Base-by-base conservation (phyloP, 2,113 vertebrate species). In the Catagonus wagneri region DNA sequence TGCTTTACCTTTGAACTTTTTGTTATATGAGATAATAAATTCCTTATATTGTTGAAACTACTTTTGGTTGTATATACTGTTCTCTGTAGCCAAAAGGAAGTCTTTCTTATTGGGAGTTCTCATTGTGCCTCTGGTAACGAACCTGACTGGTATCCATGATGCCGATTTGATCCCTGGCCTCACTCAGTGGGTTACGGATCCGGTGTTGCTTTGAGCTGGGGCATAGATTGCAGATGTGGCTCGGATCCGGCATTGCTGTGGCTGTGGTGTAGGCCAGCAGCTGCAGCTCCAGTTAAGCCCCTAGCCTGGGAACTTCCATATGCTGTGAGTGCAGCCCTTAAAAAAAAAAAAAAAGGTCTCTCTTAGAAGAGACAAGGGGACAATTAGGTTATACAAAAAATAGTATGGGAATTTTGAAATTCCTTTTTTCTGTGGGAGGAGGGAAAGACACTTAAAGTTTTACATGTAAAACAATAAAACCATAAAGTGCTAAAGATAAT, bases 11-110 rank as follows among this genome's bases (percentile, higher is more conserved):
- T 54, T 93, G 65, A 11, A 58, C 17, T 93, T 75, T 89, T 81
- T 34, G 20, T 85, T 89, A 85, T n/a, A 16, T 91, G 15, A 68
- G 36, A 81, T 69, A 90, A 54, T 94, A 92, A 88, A 92, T 90
- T 85, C 66, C 58, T 75, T 44, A 56, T 44, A 36, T 65, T 72
- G 50, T 83, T 76, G 32, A 58, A 4, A 80, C 9, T 27, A 34
- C 22, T 75, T 89, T 91, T 52, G 60, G 32, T 88, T 92, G 22
- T 69, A 20, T 93, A 68, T 87, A 61, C 74, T 79, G 36, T 93
- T 96, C 63, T 29, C 87, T 89, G 17, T 65, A 90, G 69, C 75
- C 60, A 75, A 61, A 84, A 97, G 19, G 36, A 85, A 69, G 78
- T 65, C 5, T 89, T 8, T 88, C 65, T 71, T n/a, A 68, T 44